phyloP scores from a whole-genome alignment of 1,140 invertebrate species.

The Microplitis demolitor region DNA sequence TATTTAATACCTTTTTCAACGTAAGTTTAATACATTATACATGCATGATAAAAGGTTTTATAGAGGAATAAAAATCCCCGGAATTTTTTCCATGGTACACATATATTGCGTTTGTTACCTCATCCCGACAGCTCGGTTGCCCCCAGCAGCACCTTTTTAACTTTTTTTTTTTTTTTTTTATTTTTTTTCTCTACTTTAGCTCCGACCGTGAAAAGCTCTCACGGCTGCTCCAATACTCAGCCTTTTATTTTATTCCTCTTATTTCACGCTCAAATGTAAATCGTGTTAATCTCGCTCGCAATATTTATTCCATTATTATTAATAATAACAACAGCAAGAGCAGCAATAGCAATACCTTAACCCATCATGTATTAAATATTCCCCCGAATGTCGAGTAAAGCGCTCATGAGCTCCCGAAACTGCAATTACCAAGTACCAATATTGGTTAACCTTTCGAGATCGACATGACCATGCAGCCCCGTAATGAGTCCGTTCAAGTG shows the following conservation, averaged over 20 bases:
- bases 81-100: neutral
- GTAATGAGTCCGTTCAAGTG: constrained; percentile 59
- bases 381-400: too few relatives aligned
- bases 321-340: too few relatives aligned
- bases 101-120: neutral
- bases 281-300: neutral
- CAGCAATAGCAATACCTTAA: neutral
- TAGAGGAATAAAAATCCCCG: constrained; percentile 8
- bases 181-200: neutral
- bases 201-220: constrained; percentile 16
- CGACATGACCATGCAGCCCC: constrained; percentile 58
- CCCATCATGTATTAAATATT: too few relatives aligned
- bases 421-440: constrained; percentile 54
- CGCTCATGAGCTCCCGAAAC: neutral
- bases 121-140: neutral
- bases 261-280: neutral
- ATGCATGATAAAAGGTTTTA: constrained; percentile 1
- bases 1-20: neutral
- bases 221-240: neutral
- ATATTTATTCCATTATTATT: neutral
- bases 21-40: neutral
- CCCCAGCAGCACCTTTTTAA: neutral
- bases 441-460: constrained; percentile 63
- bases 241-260: neutral
- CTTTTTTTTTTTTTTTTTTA: too few relatives aligned